Evolutionary conservation across 2,888 invertebrate species (phyloP).

Genomic region (Hoplodrina ambigua): DNA sequence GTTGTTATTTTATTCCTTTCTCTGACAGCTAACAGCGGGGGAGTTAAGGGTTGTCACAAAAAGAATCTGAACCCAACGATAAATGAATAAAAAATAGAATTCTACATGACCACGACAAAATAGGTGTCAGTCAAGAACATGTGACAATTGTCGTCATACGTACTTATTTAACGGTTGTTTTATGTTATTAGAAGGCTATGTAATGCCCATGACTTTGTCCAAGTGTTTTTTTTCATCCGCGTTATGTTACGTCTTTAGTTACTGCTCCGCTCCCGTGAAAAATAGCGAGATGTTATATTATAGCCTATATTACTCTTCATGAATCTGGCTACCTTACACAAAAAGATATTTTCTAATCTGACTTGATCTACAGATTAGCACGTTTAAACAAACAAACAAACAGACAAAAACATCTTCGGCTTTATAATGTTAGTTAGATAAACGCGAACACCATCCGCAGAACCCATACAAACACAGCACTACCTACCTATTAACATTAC

Average conservation of each 20-base stretch:
- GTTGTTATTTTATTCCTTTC: constrained; percentile 1
- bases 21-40: constrained; percentile 9
- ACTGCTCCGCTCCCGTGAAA: no score
- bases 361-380: no score
- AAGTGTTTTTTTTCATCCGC: no score
- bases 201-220: no score
- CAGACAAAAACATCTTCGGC: no score
- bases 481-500: constrained; percentile 48
- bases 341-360: no score
- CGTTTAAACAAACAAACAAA: no score
- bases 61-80: not conserved
- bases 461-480: not conserved
- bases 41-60: constrained; percentile 10
- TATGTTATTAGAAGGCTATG: not conserved
- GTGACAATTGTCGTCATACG: not conserved
- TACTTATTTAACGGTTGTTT: not conserved
- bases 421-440: not conserved
- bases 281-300: no score
- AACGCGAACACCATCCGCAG: constrained; percentile 8
- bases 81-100: not conserved
- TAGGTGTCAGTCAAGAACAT: not conserved
- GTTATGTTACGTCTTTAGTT: no score
- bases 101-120: not conserved
- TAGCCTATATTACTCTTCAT: no score
- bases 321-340: no score